A percentile compares a stretch with the other conserved stretches of the same genome.
These are phyloP conservation scores for Uropsilus gracilis DNA, from an alignment of 2,113 vertebrate species.

Conservation along the genomic window DNA sequence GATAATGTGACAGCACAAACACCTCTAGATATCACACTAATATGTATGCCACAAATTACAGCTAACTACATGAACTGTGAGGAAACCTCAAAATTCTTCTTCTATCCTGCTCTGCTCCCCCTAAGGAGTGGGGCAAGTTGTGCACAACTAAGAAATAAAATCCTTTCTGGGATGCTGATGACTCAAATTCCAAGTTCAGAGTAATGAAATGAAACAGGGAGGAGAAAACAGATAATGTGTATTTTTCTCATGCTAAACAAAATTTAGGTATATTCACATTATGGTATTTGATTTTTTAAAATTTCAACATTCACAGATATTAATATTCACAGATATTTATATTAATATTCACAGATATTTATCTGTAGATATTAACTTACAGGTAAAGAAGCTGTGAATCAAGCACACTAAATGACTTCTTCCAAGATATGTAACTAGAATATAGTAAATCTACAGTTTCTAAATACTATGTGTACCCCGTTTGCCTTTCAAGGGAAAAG, in stretches of 20 bases:
- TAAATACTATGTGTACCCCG: not conserved
- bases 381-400: not conserved
- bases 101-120: not conserved
- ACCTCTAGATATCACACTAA: not conserved
- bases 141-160: not conserved
- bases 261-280: not conserved
- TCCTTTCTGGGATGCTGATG: not conserved
- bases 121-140: not conserved
- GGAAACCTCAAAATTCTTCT: not conserved
- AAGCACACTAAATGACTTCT: not conserved
- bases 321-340: not conserved
- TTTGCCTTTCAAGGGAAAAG: not conserved
- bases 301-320: not conserved
- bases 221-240: not conserved
- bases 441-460: not conserved
- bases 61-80: not conserved
- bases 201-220: not conserved
- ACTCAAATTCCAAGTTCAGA: slow-evolving; percentile 2
- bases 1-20: not conserved
- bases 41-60: not conserved
- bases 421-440: not conserved
- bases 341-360: not conserved
- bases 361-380: not conserved
- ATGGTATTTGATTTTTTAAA: not conserved
- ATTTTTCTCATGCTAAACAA: not conserved